A percentile compares a stretch with the other conserved stretches of the same genome.
Conservation (phyloP, 2,888 invertebrate species). For the Labia minor region DNA sequence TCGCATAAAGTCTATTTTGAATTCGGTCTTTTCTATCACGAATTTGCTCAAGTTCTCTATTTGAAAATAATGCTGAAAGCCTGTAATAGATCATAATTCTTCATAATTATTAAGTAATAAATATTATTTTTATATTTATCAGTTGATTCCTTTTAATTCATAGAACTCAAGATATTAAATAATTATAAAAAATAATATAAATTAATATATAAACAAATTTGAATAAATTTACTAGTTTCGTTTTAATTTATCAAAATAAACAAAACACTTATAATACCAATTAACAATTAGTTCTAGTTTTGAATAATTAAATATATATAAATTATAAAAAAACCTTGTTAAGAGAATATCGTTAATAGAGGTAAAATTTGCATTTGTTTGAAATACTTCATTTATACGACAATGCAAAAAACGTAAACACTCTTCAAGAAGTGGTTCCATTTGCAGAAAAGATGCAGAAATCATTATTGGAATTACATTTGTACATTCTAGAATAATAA, state of each 20-base stretch:
- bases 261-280: no score
- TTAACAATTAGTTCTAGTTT: no score
- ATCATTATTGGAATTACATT: slow-evolving; percentile 88
- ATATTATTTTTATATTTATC: no score
- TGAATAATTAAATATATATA: no score
- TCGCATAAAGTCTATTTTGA: slow-evolving; percentile 71
- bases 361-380: slow-evolving; percentile 73
- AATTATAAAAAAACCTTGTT: slow-evolving; percentile 40
- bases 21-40: slow-evolving; percentile 82
- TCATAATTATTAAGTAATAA: no score
- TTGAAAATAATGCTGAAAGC: slow-evolving; percentile 77
- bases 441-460: slow-evolving; percentile 86
- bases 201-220: no score
- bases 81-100: slow-evolving; percentile 43
- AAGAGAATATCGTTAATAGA: slow-evolving; percentile 68
- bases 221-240: no score
- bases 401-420: slow-evolving; percentile 78
- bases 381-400: slow-evolving; percentile 76
- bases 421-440: slow-evolving; percentile 79
- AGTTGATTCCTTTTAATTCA: no score
- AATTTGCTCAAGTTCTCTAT: slow-evolving; percentile 72
- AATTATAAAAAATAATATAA: no score
- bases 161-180: no score
- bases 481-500: slow-evolving; percentile 29
- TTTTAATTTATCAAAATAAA: no score